Conservation (phyloP, 2,888 invertebrate genomes). For the Anodontia alba region DNA sequence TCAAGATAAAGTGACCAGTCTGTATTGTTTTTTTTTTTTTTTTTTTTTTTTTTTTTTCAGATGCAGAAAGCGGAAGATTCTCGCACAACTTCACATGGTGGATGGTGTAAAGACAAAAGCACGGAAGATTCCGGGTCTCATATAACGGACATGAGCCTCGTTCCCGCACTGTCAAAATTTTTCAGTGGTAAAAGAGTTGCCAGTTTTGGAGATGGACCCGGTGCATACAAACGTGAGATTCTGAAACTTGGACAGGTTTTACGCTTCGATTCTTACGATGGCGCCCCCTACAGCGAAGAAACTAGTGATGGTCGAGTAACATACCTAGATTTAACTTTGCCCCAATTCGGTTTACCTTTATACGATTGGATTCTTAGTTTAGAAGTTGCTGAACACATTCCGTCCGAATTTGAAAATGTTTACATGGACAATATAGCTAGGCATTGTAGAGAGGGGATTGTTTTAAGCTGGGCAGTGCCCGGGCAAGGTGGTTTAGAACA, state of each 20-base stretch:
- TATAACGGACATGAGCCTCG: background rate
- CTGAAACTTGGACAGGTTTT: background rate
- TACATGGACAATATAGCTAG: slow-evolving; percentile 34
- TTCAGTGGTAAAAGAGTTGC: slow-evolving; percentile 33
- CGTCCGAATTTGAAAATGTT: slow-evolving; percentile 25
- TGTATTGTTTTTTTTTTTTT: no score
- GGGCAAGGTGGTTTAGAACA: background rate
- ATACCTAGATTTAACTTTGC: slow-evolving; percentile 49
- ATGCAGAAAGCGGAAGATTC: background rate
- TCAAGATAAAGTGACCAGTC: no score
- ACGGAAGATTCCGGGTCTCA: background rate
- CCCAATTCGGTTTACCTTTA: slow-evolving; percentile 45
- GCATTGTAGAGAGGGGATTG: slow-evolving; percentile 35
- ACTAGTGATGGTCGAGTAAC: slow-evolving; percentile 30
- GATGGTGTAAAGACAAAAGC: background rate
- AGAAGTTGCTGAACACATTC: slow-evolving; percentile 45
- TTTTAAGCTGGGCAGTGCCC: slow-evolving; percentile 40
- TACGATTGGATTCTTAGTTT: slow-evolving; percentile 53
- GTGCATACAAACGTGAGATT: slow-evolving; percentile 42
- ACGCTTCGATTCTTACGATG: slow-evolving; percentile 33
- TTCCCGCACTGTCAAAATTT: background rate
- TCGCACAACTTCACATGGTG: background rate
- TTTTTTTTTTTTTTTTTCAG: background rate
- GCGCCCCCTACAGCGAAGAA: slow-evolving; percentile 31
- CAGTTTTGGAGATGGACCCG: slow-evolving; percentile 47